phyloP scores from a whole-genome alignment of 2,797 vertebrate genomes.

The Rhodeus uyekii region DNA sequence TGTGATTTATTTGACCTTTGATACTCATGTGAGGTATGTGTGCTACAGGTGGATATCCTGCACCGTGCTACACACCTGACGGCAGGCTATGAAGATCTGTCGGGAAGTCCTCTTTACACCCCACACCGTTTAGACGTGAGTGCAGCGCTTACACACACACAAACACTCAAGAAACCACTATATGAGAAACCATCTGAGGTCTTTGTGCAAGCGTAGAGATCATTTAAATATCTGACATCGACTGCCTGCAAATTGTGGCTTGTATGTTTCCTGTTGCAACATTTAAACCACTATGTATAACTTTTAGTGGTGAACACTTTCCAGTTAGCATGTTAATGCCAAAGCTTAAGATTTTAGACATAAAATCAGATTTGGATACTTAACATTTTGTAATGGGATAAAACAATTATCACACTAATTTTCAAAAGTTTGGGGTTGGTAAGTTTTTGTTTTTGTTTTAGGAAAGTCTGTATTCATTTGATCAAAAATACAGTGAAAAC shows the following conservation, averaged over 20 bases:
- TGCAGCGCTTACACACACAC: slow-evolving; percentile 33
- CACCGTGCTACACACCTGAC: slow-evolving; percentile 90
- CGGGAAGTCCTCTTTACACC: slow-evolving; percentile 82
- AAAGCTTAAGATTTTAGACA: too few relatives aligned
- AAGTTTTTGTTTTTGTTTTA: too few relatives aligned
- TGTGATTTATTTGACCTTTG: neutral
- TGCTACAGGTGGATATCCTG: slow-evolving; percentile 86
- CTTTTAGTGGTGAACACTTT: neutral
- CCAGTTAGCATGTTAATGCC: neutral
- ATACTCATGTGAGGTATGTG: neutral
- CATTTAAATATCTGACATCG: neutral
- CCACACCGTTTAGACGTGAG: slow-evolving; percentile 86
- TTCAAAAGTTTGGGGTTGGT: too few relatives aligned
- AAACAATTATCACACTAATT: too few relatives aligned
- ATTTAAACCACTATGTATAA: neutral
- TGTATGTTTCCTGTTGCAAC: neutral
- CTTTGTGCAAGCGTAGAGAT: neutral
- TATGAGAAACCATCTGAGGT: neutral
- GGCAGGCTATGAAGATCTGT: slow-evolving; percentile 86
- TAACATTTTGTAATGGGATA: too few relatives aligned
- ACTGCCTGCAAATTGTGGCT: neutral
- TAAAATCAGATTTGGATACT: too few relatives aligned
- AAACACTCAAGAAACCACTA: neutral
- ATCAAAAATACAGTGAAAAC: neutral
- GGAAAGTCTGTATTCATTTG: too few relatives aligned